Percentiles rank a stretch among this genome's conserved stretches.
These are phyloP conservation scores for Diprion similis DNA, from an alignment of 1,140 invertebrate species.

Conservation along the genomic window DNA sequence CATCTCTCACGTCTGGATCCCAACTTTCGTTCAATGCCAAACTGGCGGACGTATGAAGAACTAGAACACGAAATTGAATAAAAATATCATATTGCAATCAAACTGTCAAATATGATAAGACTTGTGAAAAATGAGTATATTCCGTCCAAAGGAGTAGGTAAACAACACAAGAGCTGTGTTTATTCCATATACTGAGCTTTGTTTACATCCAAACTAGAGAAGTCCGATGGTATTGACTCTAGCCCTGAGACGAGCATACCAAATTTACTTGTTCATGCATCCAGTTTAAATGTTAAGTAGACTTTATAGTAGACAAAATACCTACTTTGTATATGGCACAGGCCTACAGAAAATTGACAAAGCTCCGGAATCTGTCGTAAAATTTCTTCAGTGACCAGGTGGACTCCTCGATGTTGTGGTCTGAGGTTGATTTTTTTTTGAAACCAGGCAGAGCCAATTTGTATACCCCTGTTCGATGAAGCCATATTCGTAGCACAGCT, in stretches of 20 bases:
- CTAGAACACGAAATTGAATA: constrained; percentile 68
- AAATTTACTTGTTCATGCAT: too few relatives aligned
- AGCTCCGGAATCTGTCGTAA: constrained; percentile 91
- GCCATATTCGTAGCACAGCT: constrained; percentile 72
- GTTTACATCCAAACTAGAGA: too few relatives aligned
- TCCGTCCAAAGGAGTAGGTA: too few relatives aligned
- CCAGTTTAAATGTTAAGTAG: too few relatives aligned
- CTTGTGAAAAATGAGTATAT: too few relatives aligned
- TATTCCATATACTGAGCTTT: too few relatives aligned
- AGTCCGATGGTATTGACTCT: too few relatives aligned
- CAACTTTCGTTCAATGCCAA: constrained; percentile 97
- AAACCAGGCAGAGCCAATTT: constrained; percentile 95
- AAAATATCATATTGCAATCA: constrained; percentile 10
- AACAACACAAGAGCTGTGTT: too few relatives aligned
- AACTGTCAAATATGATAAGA: constrained; percentile 5
- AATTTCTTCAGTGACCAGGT: constrained; percentile 95
- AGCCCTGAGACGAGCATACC: too few relatives aligned
- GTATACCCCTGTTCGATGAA: constrained; percentile 85
- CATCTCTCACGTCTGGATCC: constrained; percentile 95
- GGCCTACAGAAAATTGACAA: constrained; percentile 89
- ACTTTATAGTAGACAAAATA: constrained; percentile 38
- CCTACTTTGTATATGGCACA: constrained; percentile 96
- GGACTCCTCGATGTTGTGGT: constrained; percentile 92
- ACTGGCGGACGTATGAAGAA: constrained; percentile 96
- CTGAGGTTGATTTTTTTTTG: constrained; percentile 94